Conservation (phyloP, 2,888 invertebrate species). For the Eurytoma adleriae region DNA sequence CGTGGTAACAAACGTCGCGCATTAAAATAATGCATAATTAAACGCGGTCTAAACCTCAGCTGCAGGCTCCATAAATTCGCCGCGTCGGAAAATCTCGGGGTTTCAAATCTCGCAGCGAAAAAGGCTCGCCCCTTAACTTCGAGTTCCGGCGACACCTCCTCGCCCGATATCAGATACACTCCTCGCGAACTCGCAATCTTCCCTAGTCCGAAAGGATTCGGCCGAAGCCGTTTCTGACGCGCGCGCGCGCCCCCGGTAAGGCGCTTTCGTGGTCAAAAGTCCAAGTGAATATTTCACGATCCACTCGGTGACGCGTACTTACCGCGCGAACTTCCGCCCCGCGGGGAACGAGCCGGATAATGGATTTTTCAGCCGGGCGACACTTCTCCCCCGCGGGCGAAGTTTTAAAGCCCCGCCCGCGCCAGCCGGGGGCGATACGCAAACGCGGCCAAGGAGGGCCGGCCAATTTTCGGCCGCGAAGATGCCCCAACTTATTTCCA, state of each 20-base stretch:
- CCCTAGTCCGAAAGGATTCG: too few relatives aligned
- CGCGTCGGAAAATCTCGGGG: too few relatives aligned
- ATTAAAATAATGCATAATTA: too few relatives aligned
- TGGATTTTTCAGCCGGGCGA: constrained; percentile 41
- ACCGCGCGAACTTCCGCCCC: constrained; percentile 25
- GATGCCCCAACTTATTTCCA: constrained; percentile 1
- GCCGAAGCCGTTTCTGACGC: too few relatives aligned
- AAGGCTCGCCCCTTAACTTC: too few relatives aligned
- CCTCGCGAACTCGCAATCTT: too few relatives aligned
- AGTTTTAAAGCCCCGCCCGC: constrained; percentile 18
- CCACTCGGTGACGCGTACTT: constrained; percentile 23
- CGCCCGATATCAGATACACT: too few relatives aligned
- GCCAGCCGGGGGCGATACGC: not conserved
- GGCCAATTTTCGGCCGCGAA: constrained; percentile 12
- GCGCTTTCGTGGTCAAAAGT: constrained; percentile 36
- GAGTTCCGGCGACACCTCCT: too few relatives aligned
- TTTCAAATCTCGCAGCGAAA: too few relatives aligned
- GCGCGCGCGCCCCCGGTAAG: not conserved
- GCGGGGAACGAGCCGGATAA: constrained; percentile 26
- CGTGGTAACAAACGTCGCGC: too few relatives aligned
- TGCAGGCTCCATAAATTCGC: too few relatives aligned
- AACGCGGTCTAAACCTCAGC: too few relatives aligned
- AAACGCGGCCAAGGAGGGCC: not conserved
- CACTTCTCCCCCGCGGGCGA: constrained; percentile 4
- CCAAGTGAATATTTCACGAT: constrained; percentile 43